A percentile compares a stretch with the other conserved stretches of the same genome.
Conservation (phyloP, 2,113 vertebrate genomes). For the Oceanites oceanicus region DNA sequence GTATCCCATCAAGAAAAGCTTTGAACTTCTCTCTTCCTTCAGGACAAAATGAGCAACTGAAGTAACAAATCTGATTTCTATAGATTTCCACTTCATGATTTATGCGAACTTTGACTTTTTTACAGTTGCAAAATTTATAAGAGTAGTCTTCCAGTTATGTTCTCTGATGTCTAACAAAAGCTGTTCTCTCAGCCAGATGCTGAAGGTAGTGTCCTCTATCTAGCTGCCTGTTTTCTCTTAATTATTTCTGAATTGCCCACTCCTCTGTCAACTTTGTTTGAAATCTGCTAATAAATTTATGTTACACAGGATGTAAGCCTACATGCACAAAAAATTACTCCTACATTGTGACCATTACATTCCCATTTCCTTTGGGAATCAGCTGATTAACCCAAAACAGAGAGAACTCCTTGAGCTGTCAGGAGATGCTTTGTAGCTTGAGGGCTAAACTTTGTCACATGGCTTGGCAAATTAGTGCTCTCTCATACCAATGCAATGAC, state of each 20-base stretch:
- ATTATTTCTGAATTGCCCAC: background rate
- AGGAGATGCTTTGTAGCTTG: background rate
- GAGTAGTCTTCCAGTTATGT: background rate
- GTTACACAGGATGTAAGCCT: background rate
- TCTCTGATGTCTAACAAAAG: background rate
- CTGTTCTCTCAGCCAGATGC: background rate
- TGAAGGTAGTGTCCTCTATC: background rate
- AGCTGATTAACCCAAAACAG: background rate
- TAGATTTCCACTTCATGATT: background rate
- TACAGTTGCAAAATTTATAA: background rate
- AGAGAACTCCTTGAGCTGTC: background rate
- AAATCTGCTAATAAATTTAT: background rate
- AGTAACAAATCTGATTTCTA: background rate
- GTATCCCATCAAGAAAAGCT: background rate
- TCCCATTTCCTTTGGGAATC: background rate
- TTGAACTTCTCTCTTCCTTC: background rate
- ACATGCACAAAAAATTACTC: background rate
- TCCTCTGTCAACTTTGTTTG: background rate
- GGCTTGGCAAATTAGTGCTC: background rate
- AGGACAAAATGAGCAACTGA: background rate
- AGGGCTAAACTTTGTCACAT: background rate
- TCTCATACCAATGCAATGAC: background rate
- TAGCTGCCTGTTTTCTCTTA: background rate
- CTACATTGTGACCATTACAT: background rate
- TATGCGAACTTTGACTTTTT: conserved; percentile 1